These are phyloP conservation scores for Pocillopora grandis DNA, from an alignment of 92 coral and sea anemone species.

Conservation along the genomic window DNA sequence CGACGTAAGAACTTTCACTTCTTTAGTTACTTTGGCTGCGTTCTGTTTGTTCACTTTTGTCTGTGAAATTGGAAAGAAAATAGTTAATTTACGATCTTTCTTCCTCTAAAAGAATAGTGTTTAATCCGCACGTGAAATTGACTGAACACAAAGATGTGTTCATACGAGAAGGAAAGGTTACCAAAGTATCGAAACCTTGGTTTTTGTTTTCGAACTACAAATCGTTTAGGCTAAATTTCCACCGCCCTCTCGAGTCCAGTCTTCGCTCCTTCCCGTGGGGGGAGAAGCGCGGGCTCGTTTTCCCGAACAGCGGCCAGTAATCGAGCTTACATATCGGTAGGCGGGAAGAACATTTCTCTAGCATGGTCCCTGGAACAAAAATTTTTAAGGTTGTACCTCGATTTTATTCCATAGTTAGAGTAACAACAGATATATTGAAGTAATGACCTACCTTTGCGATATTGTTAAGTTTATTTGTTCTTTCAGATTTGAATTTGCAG, in stretches of 20 bases:
- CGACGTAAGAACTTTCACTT: constrained; percentile 54
- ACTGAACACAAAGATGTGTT: too few species aligned
- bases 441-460: constrained; percentile 51
- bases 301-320: too few species aligned
- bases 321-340: too few species aligned
- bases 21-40: constrained; percentile 58
- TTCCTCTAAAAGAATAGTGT: not conserved
- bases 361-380: not conserved
- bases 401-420: not conserved
- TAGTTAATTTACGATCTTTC: not conserved
- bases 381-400: not conserved
- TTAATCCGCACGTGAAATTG: too few species aligned
- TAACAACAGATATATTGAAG: not conserved
- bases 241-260: too few species aligned
- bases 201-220: too few species aligned
- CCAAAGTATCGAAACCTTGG: not conserved
- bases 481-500: constrained; percentile 59
- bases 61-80: constrained; percentile 23
- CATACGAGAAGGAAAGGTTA: not conserved
- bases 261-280: too few species aligned
- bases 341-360: not conserved
- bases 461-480: constrained; percentile 53
- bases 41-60: constrained; percentile 40
- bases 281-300: too few species aligned
- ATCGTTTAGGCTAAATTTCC: too few species aligned